Evolutionary conservation across 2,888 invertebrate species (phyloP).

Genomic region (Lithophane ornitopus): DNA sequence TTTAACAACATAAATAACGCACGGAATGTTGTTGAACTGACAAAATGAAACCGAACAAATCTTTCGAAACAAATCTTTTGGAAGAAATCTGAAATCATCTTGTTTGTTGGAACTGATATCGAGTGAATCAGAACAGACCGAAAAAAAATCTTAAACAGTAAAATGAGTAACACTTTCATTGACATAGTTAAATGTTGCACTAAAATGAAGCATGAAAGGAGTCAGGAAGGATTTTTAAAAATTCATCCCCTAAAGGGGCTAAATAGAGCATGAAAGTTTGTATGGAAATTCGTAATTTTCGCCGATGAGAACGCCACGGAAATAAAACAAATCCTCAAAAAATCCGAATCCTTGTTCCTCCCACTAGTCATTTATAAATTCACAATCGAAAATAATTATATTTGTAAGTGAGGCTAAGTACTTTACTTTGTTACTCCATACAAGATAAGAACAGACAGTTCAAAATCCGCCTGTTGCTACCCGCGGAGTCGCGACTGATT

Average conservation of each 20-base stretch:
- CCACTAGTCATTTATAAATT: too few species aligned
- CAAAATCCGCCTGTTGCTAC: constrained; percentile 13
- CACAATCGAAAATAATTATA: neutral
- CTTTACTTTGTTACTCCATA: neutral
- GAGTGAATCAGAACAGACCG: neutral
- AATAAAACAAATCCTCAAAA: too few species aligned
- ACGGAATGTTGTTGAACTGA: too few species aligned
- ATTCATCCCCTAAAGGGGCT: too few species aligned
- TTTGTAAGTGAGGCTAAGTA: neutral
- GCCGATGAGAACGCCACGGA: too few species aligned
- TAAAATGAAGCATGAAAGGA: neutral
- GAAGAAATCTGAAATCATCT: neutral
- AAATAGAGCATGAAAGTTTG: too few species aligned
- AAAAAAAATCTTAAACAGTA: neutral
- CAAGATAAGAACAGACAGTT: constrained; percentile 1
- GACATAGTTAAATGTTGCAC: neutral
- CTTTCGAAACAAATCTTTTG: too few species aligned
- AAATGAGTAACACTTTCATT: constrained; percentile 8
- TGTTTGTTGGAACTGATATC: neutral
- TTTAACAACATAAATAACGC: too few species aligned
- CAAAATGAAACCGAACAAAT: too few species aligned
- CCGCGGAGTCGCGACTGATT: constrained; percentile 13
- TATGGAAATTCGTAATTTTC: too few species aligned
- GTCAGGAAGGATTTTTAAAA: too few species aligned
- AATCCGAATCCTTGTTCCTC: too few species aligned